Percentiles rank a stretch among this genome's conserved stretches.
phyloP scores from a whole-genome alignment of 2,888 invertebrate species.

The Rhorus exstirpatorius region DNA sequence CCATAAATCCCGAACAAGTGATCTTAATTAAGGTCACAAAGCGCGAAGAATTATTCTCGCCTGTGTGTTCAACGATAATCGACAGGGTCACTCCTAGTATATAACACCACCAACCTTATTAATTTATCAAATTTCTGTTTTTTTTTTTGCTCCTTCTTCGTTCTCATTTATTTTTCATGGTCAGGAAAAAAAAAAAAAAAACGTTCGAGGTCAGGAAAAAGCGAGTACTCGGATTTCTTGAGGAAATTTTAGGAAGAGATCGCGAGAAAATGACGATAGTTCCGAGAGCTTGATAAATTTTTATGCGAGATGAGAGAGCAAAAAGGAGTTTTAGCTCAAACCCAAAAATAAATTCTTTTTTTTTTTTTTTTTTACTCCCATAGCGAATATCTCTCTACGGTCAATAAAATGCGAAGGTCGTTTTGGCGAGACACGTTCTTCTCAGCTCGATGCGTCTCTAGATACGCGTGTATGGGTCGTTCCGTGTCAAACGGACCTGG shows the following conservation, averaged over 20 bases:
- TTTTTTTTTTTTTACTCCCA: no score
- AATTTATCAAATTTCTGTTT: constrained; percentile 25
- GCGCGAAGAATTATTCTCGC: constrained; percentile 67
- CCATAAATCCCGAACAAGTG: constrained; percentile 72
- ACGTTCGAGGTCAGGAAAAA: not conserved
- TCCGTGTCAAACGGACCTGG: no score
- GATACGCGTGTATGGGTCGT: no score
- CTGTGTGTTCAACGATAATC: constrained; percentile 13
- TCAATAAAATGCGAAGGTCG: constrained; percentile 59
- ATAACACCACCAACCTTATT: constrained; percentile 40
- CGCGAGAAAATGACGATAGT: not conserved
- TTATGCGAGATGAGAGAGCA: not conserved
- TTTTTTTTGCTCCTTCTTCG: constrained; percentile 20
- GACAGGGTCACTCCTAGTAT: constrained; percentile 44
- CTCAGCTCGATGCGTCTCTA: not conserved
- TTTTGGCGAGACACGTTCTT: not conserved
- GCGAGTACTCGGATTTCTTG: not conserved
- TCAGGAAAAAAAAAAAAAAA: not conserved
- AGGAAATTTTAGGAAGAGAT: not conserved
- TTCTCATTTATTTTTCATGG: constrained; percentile 12
- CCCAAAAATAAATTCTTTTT: constrained; percentile 40
- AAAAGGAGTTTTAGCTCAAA: not conserved
- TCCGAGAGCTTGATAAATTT: not conserved
- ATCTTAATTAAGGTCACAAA: constrained; percentile 73
- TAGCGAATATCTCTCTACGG: constrained; percentile 23